phyloP scores from a whole-genome alignment of 2,113 vertebrate species.

The Polypterus senegalus region DNA sequence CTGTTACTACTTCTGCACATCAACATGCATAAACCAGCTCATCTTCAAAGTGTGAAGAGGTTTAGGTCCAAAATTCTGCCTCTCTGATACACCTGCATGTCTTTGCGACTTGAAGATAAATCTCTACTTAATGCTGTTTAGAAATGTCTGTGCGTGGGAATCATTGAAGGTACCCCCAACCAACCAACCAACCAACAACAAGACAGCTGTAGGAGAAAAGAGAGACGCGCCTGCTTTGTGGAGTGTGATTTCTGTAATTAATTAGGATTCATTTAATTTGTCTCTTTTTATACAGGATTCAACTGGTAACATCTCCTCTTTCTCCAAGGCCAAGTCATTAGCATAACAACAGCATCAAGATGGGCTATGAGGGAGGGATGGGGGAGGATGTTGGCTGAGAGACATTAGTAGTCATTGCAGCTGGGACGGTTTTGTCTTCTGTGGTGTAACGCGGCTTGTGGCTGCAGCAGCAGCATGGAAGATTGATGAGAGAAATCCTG shows the following conservation, averaged over 20 bases:
- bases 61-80: too few species aligned
- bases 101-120: too few species aligned
- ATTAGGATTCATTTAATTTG: constrained; percentile 53
- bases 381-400: constrained; percentile 14
- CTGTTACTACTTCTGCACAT: too few species aligned
- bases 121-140: too few species aligned
- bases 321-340: constrained; percentile 44
- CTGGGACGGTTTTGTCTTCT: constrained; percentile 27
- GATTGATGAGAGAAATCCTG: constrained; percentile 1
- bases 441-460: constrained; percentile 23
- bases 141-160: too few species aligned
- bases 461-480: constrained; percentile 23
- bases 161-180: too few species aligned
- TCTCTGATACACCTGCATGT: too few species aligned
- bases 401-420: constrained; percentile 51
- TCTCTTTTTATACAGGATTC: constrained; percentile 50
- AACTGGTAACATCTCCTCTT: constrained; percentile 67
- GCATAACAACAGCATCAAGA: constrained; percentile 69
- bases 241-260: constrained; percentile 24
- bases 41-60: too few species aligned
- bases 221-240: background rate
- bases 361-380: constrained; percentile 23
- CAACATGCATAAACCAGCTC: too few species aligned
- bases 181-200: too few species aligned
- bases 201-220: background rate